These are phyloP conservation scores for Eulemur coronatus DNA, from an alignment of 2,797 vertebrate species.

Conservation along the genomic window DNA sequence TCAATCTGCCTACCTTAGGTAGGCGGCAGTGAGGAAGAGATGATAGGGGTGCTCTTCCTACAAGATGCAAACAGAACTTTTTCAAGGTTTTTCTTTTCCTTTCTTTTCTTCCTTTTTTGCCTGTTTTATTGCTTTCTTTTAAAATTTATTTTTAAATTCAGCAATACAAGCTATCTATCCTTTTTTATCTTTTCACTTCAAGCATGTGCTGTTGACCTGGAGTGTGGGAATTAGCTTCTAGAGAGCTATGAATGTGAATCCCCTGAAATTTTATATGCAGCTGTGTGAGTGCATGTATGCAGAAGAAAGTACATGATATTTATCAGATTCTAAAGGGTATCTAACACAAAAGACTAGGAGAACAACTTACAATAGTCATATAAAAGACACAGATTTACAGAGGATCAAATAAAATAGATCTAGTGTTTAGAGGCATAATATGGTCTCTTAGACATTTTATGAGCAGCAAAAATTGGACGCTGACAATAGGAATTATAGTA, in stretches of 20 bases:
- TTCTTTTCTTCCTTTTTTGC: background rate
- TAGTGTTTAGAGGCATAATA: background rate
- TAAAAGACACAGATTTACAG: background rate
- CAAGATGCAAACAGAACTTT: background rate
- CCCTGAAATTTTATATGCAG: background rate
- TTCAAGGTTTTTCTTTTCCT: background rate
- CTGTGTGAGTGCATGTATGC: background rate
- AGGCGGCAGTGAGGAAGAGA: background rate
- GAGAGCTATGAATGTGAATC: background rate
- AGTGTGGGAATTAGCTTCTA: background rate
- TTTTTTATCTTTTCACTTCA: constrained; percentile 5
- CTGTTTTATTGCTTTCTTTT: background rate
- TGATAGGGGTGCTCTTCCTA: background rate
- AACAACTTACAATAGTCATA: background rate
- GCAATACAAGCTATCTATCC: background rate
- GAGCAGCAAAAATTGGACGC: background rate
- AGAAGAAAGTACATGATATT: background rate
- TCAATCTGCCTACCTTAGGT: background rate
- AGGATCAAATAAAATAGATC: background rate
- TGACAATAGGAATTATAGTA: background rate
- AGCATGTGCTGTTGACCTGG: background rate
- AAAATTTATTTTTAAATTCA: constrained; percentile 13
- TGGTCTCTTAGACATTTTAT: background rate
- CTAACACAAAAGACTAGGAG: background rate
- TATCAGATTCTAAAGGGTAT: background rate